Base-by-base conservation (phyloP, 2,113 vertebrate genomes). In the Misgurnus mizolepis region DNA sequence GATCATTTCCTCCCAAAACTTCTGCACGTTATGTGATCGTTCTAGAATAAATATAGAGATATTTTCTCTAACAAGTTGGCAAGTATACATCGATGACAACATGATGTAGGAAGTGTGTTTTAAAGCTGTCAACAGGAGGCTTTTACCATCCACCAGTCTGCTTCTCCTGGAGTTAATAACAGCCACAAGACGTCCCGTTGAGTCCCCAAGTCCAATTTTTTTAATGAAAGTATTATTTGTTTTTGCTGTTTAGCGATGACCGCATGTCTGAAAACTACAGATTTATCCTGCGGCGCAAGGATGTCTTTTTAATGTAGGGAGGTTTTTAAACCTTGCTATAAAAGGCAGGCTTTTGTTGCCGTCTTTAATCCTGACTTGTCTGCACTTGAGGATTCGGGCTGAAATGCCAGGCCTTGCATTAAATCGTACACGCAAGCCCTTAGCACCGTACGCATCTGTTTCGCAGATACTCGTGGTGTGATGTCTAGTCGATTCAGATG, bases 31-130 rank as follows among this genome's bases (percentile, higher is more conserved):
- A 83, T 77, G 71, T 22, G 55, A 79, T 83, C 90, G 84, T 90
- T 89, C 88, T 86, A 84, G 80, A 84, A 84, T 85, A 7, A 0
- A 15, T 62, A 67, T 86, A 85, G 86, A 87, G 83, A 89, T 89
- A 69, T 82, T 83, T 88, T 61, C 34, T 85, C 89, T 88, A 88
- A 88, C 71, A 67, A 56, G 65, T 58, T 71, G 71, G 53, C 65
- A 55, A 58, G 45, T 60, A 34, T 78, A 80, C 72, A 79, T 18
- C 2, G 83, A 86, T 88, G 88, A 90, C 88, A 92, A 86, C 82
- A 88, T 53, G 88, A 88, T 88, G 86, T 83, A 82, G 78, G 79
- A 88, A 81, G 79, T 79, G 80, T 84, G 62, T 88, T 90, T 84
- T 82, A 70, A 71, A 77, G 69, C 78, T 85, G 88, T 92, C 88